These are phyloP conservation scores for Lepeophtheirus nordmannii DNA, from an alignment of 2,888 invertebrate genomes.

Conservation along the genomic window DNA sequence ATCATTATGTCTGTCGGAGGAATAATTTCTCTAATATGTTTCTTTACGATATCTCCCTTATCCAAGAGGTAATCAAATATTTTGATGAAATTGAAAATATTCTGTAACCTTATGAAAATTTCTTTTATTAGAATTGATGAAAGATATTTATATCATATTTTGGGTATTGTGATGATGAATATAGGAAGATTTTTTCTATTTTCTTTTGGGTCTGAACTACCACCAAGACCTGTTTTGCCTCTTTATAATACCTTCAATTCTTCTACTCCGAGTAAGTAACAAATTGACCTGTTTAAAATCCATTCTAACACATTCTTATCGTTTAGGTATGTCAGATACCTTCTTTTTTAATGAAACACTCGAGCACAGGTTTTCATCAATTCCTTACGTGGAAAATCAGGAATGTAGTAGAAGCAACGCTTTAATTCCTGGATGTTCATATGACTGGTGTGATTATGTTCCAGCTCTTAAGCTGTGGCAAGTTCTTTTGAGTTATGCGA, in stretches of 20 bases:
- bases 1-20: constrained; percentile 64
- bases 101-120: not conserved
- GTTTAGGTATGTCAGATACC: too few relatives aligned
- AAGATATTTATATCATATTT: constrained; percentile 60
- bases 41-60: constrained; percentile 48
- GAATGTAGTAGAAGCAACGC: not conserved
- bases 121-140: constrained; percentile 44
- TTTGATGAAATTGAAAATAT: not conserved
- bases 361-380: not conserved
- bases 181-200: constrained; percentile 56
- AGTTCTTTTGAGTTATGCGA: constrained; percentile 56
- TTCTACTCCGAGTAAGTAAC: too few relatives aligned
- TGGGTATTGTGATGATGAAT: constrained; percentile 63
- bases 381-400: not conserved
- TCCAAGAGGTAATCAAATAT: constrained; percentile 40
- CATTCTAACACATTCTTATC: too few relatives aligned
- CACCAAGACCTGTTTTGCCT: constrained; percentile 37
- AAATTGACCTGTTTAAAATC: too few relatives aligned
- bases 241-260: constrained; percentile 38
- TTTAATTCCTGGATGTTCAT: constrained; percentile 45
- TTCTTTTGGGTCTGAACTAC: constrained; percentile 53
- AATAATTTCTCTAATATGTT: constrained; percentile 54
- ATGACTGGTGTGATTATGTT: constrained; percentile 59
- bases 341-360: not conserved
- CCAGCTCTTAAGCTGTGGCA: constrained; percentile 43